Conservation (phyloP, 1,140 invertebrate species). For the Brachionus calyciflorus region DNA sequence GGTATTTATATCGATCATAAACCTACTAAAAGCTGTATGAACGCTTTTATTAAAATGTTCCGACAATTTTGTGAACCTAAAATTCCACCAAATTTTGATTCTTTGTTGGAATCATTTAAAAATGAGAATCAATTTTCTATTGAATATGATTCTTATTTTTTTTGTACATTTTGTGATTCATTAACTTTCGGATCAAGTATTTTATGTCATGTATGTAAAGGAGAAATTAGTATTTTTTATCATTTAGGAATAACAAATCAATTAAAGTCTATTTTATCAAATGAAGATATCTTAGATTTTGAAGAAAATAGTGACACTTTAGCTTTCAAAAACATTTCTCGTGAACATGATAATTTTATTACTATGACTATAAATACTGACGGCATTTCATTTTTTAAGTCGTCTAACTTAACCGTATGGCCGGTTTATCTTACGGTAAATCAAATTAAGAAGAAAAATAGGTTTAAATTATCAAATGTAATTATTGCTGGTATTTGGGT, state of each 20-base stretch:
- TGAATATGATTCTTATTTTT: neutral
- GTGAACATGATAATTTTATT: neutral
- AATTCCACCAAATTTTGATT: neutral
- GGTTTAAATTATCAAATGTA: conserved; percentile 6
- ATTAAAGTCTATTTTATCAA: neutral
- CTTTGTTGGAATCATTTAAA: neutral
- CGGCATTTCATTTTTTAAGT: conserved; percentile 12
- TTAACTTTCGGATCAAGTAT: neutral
- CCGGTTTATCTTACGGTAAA: conserved; percentile 9
- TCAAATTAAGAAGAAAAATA: neutral
- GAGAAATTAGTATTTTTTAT: neutral
- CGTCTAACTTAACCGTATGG: conserved; percentile 7
- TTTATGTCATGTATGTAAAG: neutral
- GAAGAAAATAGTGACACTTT: too few relatives aligned
- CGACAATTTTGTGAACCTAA: neutral
- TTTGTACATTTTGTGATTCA: neutral
- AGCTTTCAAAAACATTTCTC: neutral
- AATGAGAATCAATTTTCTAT: neutral
- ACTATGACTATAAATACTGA: conserved; percentile 10
- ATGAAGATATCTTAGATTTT: too few relatives aligned
- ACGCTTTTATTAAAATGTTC: conserved; percentile 10
- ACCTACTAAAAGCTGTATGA: conserved; percentile 1
- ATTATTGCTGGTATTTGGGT: neutral
- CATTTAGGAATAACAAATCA: neutral
- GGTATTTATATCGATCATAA: conserved; percentile 19